These are phyloP conservation scores for Ptychodera flava DNA, from an alignment of 35 echinoderm and acorn worm genomes.

Conservation along the genomic window DNA sequence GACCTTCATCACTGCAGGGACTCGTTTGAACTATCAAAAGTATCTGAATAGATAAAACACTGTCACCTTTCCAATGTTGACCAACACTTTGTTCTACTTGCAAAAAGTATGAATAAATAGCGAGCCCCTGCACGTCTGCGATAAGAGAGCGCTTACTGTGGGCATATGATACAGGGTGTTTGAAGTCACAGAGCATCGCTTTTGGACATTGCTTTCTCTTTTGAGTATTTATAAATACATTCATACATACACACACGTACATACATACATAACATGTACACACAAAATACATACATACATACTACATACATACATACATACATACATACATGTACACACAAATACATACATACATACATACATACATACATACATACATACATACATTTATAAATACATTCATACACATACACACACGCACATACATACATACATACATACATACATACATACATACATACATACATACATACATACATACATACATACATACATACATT, in stretches of 20 bases:
- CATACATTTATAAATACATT: background rate
- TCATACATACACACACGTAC: background rate
- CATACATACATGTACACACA: background rate
- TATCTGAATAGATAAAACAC: too few species aligned
- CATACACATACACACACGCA: background rate
- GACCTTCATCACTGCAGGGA: too few species aligned
- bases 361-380: background rate
- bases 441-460: background rate
- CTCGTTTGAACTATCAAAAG: too few species aligned
- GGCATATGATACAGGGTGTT: too few species aligned
- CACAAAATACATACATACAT: background rate
- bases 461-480: constrained; percentile 2
- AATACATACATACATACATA: background rate
- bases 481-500: background rate
- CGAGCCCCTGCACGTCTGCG: too few species aligned
- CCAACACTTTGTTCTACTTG: too few species aligned
- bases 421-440: constrained; percentile 2
- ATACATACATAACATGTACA: background rate
- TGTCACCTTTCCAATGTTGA: too few species aligned
- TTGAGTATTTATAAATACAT: background rate
- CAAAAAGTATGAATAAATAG: too few species aligned
- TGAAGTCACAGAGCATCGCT: too few species aligned
- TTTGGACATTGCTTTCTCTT: too few species aligned
- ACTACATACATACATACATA: background rate
- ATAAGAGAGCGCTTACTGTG: too few species aligned